Evolutionary conservation across 92 coral and sea anemone species (phyloP).

Genomic region (Hydrozoanthus gracilis): DNA sequence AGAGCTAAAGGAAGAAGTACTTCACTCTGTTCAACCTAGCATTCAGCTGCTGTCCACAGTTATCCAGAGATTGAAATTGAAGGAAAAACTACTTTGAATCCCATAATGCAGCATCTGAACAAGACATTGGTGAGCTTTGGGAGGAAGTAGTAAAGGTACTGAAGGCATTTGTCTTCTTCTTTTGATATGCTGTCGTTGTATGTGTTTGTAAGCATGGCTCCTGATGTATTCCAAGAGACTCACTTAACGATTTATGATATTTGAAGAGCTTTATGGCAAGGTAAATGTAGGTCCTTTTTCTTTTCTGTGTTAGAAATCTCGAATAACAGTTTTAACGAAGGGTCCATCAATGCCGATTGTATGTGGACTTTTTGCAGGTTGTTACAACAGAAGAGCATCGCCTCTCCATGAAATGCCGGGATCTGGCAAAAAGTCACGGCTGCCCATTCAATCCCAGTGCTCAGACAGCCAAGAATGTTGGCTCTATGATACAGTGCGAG

Average conservation of each 20-base stretch:
- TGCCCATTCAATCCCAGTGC: constrained; percentile 56
- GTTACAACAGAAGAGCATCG: constrained; percentile 52
- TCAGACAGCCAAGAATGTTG: constrained; percentile 58
- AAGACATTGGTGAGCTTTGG: constrained; percentile 55
- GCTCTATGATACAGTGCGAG: constrained; percentile 56
- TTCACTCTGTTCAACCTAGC: constrained; percentile 47
- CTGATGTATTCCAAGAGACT: constrained; percentile 24
- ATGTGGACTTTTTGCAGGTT: constrained; percentile 41
- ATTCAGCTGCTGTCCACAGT: constrained; percentile 50
- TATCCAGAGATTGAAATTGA: constrained; percentile 37
- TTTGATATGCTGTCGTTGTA: too few species aligned
- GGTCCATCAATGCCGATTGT: background rate
- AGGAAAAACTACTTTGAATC: constrained; percentile 48
- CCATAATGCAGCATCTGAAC: constrained; percentile 41
- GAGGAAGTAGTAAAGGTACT: constrained; percentile 36
- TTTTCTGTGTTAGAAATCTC: background rate
- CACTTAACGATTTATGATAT: constrained; percentile 31
- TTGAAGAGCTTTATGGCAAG: constrained; percentile 49
- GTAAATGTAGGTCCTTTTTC: background rate
- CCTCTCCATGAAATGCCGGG: constrained; percentile 23
- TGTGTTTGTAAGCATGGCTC: background rate
- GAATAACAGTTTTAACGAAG: constrained; percentile 3
- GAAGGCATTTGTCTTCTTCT: too few species aligned
- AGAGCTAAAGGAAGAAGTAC: constrained; percentile 51
- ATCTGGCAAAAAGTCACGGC: constrained; percentile 51